Evolutionary conservation across 2,888 invertebrate genomes (phyloP).

Genomic region (Pseudanteris insignis): DNA sequence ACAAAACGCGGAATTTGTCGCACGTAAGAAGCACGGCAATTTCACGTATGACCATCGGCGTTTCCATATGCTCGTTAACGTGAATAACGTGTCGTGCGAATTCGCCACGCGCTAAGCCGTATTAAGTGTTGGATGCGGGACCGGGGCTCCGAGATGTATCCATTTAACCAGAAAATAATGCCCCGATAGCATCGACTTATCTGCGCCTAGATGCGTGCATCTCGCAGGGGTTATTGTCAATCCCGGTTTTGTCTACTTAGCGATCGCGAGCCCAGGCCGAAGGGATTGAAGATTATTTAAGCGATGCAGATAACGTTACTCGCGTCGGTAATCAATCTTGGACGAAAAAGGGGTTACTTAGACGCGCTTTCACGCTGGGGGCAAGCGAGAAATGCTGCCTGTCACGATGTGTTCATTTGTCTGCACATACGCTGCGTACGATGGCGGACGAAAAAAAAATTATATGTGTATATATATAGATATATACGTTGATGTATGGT

Average conservation of each 20-base stretch:
- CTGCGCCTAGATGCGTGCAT: constrained; percentile 33
- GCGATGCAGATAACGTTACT: constrained; percentile 63
- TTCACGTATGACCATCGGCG: too few relatives aligned
- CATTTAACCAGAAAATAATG: constrained; percentile 66
- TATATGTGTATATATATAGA: too few relatives aligned
- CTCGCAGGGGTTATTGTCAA: constrained; percentile 37
- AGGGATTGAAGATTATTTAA: constrained; percentile 63
- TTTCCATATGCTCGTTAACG: constrained; percentile 22
- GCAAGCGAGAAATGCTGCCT: constrained; percentile 61
- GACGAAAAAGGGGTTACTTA: constrained; percentile 53
- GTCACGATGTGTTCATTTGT: constrained; percentile 64
- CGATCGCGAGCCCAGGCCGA: constrained; percentile 7
- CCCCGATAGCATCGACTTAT: constrained; percentile 54
- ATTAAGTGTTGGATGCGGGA: constrained; percentile 50
- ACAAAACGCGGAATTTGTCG: too few relatives aligned
- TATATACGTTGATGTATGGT: too few relatives aligned
- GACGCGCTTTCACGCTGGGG: constrained; percentile 59
- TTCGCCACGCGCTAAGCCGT: constrained; percentile 52
- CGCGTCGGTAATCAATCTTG: constrained; percentile 56
- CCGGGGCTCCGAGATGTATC: constrained; percentile 51
- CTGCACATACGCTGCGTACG: constrained; percentile 42
- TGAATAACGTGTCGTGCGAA: constrained; percentile 50
- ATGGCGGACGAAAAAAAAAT: constrained; percentile 15
- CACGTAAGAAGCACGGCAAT: too few relatives aligned
- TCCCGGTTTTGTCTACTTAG: constrained; percentile 11